phyloP scores from a whole-genome alignment of 1,140 invertebrate genomes.

The Aphis craccivora region DNA sequence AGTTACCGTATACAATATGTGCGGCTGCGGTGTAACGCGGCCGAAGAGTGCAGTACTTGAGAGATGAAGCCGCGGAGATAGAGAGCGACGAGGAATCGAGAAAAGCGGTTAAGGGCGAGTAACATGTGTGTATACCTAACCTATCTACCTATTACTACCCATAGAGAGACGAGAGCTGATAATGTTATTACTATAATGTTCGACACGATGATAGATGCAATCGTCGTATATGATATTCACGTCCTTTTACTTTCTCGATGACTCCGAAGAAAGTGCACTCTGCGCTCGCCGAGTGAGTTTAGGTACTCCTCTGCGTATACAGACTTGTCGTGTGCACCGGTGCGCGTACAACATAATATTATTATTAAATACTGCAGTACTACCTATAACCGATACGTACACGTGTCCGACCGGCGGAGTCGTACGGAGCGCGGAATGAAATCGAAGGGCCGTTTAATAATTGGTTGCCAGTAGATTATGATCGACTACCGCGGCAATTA shows the following conservation, averaged over 20 bases:
- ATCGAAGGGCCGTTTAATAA: neutral
- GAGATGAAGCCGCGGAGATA: neutral
- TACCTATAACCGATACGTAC: neutral
- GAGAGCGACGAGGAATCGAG: neutral
- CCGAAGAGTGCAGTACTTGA: neutral
- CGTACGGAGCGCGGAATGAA: neutral
- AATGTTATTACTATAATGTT: conserved; percentile 15
- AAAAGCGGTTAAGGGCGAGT: neutral
- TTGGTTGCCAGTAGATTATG: neutral
- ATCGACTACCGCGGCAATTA: conserved; percentile 25
- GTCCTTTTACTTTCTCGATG: conserved; percentile 28
- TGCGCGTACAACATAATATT: neutral
- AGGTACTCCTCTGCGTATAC: neutral
- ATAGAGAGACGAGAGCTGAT: neutral
- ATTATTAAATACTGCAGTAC: neutral
- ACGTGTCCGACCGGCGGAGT: neutral
- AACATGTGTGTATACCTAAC: neutral
- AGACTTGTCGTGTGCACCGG: neutral
- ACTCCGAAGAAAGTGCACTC: conserved; percentile 33
- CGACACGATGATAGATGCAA: conserved; percentile 15
- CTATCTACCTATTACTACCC: too few species aligned
- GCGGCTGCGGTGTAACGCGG: neutral
- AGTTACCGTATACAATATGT: neutral
- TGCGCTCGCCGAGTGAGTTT: neutral
- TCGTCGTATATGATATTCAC: neutral